phyloP scores from a whole-genome alignment of 1,140 invertebrate species.

The Aphelenchoides avenae region DNA sequence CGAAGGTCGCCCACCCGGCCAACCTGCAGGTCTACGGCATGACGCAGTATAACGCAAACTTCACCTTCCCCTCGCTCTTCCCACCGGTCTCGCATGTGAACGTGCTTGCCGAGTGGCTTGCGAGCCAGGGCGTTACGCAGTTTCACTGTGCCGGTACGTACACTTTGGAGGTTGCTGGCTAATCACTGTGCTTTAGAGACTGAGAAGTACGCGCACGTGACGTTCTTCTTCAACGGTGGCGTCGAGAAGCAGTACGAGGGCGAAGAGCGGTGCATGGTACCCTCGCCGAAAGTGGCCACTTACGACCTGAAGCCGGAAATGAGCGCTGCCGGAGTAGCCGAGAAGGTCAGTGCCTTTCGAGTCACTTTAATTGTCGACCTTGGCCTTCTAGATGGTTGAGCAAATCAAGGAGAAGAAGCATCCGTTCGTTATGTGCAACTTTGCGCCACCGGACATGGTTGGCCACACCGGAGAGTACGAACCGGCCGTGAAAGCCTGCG shows the following conservation, averaged over 20 bases:
- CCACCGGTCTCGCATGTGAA: conserved; percentile 61
- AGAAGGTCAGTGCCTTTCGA: conserved; percentile 52
- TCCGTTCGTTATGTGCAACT: conserved; percentile 64
- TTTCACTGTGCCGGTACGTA: conserved; percentile 61
- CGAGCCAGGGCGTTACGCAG: conserved; percentile 57
- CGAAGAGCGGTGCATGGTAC: conserved; percentile 63
- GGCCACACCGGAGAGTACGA: conserved; percentile 64
- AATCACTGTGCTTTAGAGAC: conserved; percentile 56
- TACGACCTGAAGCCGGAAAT: conserved; percentile 64
- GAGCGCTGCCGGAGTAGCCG: conserved; percentile 61
- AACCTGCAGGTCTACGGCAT: conserved; percentile 56
- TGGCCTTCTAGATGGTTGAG: conserved; percentile 58
- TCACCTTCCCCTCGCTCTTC: conserved; percentile 61
- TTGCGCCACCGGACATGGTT: conserved; percentile 64
- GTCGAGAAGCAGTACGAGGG: conserved; percentile 60
- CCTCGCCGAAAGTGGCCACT: conserved; percentile 63
- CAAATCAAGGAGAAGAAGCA: conserved; percentile 60
- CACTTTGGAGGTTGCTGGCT: not conserved
- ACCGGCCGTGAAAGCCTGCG: conserved; percentile 61
- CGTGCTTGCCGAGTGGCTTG: conserved; percentile 62
- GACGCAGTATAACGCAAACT: conserved; percentile 62
- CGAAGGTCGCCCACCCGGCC: conserved; percentile 54
- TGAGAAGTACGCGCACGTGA: conserved; percentile 64
- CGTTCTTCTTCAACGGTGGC: conserved; percentile 64
- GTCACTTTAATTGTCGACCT: conserved; percentile 16